These are phyloP conservation scores for Lobophora halterata DNA, from an alignment of 2,888 invertebrate species.

Conservation along the genomic window DNA sequence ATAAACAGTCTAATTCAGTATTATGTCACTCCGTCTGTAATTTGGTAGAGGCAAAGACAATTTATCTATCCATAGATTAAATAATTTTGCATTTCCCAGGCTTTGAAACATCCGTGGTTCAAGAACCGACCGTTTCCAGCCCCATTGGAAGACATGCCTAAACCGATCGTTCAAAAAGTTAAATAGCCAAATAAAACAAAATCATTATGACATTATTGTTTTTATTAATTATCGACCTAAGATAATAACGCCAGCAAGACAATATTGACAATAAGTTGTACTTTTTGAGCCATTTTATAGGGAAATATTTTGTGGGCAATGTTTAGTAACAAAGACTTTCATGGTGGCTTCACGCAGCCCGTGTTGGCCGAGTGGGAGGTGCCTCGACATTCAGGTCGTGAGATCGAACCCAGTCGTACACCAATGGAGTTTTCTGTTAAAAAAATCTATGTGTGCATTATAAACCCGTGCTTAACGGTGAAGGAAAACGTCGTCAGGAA, in stretches of 20 bases:
- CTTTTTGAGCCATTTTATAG: constrained; percentile 39
- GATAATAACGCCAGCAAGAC: constrained; percentile 48
- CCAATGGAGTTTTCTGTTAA: no score
- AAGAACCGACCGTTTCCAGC: constrained; percentile 84
- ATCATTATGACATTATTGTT: constrained; percentile 39
- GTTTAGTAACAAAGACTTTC: no score
- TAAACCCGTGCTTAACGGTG: no score
- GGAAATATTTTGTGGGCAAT: constrained; percentile 13
- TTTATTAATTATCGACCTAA: constrained; percentile 46
- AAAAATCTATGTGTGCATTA: no score
- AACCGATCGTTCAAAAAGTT: constrained; percentile 68
- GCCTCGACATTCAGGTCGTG: no score
- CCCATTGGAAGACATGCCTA: constrained; percentile 84
- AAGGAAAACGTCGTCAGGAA: no score
- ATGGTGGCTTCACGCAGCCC: no score
- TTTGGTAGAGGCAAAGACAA: no score
- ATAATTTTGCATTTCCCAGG: constrained; percentile 77
- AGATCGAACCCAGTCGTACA: no score
- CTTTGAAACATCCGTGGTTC: constrained; percentile 87
- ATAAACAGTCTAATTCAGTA: no score
- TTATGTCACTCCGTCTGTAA: no score
- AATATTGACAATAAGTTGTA: constrained; percentile 64
- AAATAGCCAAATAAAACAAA: constrained; percentile 38
- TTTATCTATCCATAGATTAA: background rate
- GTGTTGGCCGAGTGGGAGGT: no score